Conservation (phyloP, 2,797 vertebrate genomes). For the Rallus crepitans region DNA sequence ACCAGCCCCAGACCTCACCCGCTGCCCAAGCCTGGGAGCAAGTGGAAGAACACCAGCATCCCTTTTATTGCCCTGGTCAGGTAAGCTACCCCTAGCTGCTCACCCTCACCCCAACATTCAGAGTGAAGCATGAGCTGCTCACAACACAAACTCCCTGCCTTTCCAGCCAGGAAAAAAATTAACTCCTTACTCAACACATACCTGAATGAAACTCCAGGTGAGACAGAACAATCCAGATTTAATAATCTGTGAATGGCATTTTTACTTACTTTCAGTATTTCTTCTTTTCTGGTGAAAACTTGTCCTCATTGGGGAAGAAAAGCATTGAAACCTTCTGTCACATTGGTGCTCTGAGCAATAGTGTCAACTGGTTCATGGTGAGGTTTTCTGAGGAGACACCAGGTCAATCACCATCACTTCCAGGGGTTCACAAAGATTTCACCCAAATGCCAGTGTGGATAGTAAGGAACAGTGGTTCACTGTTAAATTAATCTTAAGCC, state of each 20-base stretch:
- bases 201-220: neutral
- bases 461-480: neutral
- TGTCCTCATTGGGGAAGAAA: neutral
- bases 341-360: neutral
- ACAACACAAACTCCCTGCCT: neutral
- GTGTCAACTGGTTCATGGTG: neutral
- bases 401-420: neutral
- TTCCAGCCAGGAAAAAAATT: neutral
- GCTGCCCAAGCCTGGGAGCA: accelerated
- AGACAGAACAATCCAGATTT: neutral
- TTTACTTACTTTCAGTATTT: neutral
- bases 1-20: neutral
- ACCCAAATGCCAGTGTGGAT: neutral
- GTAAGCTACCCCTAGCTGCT: neutral
- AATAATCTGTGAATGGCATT: neutral
- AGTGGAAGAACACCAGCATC: neutral
- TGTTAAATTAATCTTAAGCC: neutral
- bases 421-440: neutral
- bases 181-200: neutral
- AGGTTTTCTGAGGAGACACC: neutral
- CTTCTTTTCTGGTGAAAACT: neutral
- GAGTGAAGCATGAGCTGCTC: neutral
- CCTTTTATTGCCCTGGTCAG: neutral
- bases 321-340: neutral
- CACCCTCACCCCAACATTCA: accelerated